A percentile compares a stretch with the other conserved stretches of the same genome.
These are phyloP conservation scores for Smutsia temminckii DNA, from an alignment of 2,797 vertebrate genomes.

Conservation along the genomic window DNA sequence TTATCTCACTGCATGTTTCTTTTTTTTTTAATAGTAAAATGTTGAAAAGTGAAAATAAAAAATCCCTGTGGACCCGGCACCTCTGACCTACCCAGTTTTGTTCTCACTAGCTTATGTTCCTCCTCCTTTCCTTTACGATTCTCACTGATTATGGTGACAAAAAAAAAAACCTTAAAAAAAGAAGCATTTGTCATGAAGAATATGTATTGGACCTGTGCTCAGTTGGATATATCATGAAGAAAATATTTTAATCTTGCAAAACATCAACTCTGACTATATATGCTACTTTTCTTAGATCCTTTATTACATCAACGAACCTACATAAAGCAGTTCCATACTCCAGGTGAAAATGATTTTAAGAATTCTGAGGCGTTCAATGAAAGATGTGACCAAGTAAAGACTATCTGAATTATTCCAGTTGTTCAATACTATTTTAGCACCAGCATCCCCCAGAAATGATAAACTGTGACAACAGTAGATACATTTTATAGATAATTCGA, in stretches of 20 bases:
- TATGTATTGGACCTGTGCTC: neutral
- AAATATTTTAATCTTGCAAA: slow-evolving; percentile 32
- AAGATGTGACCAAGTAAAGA: slow-evolving; percentile 15
- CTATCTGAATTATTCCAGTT: neutral
- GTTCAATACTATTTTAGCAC: neutral
- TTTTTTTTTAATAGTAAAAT: neutral
- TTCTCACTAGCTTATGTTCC: neutral
- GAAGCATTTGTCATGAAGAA: neutral
- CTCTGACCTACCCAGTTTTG: neutral
- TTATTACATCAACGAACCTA: neutral
- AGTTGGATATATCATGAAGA: neutral
- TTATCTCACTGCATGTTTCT: neutral
- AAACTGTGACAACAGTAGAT: neutral
- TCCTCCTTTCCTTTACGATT: neutral
- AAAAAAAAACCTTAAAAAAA: neutral
- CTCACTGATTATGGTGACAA: neutral
- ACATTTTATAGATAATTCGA: slow-evolving; percentile 17
- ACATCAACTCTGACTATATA: neutral
- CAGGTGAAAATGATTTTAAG: neutral
- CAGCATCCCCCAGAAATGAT: neutral
- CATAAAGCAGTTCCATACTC: slow-evolving; percentile 1
- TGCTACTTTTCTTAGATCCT: neutral
- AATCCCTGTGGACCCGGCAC: neutral
- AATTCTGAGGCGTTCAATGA: neutral
- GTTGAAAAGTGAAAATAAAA: neutral